Conservation (phyloP, 2,797 vertebrate genomes). For the Pagetopsis macropterus region DNA sequence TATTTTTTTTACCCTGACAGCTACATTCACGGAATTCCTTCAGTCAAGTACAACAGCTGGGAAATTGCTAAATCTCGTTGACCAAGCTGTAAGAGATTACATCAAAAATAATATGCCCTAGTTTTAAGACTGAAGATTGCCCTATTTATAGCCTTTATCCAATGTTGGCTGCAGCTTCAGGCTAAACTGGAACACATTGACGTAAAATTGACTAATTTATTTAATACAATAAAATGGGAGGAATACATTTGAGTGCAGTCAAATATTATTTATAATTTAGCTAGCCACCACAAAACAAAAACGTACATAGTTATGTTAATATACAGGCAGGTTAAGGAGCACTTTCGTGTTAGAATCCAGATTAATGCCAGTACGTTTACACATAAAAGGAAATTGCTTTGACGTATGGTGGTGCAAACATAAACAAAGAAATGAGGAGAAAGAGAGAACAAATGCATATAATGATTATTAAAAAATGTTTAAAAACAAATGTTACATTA, state of each 20-base stretch:
- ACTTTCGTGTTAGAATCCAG: neutral
- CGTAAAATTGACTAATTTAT: neutral
- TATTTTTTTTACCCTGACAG: slow-evolving; percentile 67
- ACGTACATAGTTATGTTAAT: neutral
- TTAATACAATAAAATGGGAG: neutral
- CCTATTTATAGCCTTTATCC: slow-evolving; percentile 40
- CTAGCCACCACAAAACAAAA: neutral
- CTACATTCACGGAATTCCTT: slow-evolving; percentile 72
- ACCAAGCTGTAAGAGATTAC: slow-evolving; percentile 46
- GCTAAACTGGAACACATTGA: slow-evolving; percentile 30
- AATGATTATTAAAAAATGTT: too few relatives aligned
- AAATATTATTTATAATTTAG: neutral
- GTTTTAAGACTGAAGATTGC: slow-evolving; percentile 36
- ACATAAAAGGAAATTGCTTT: too few relatives aligned
- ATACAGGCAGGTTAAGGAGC: neutral
- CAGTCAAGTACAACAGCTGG: slow-evolving; percentile 71
- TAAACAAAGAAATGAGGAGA: too few relatives aligned
- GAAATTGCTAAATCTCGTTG: slow-evolving; percentile 66
- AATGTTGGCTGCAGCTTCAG: slow-evolving; percentile 15
- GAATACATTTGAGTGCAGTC: neutral
- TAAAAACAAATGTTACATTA: too few relatives aligned
- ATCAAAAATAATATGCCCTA: slow-evolving; percentile 60
- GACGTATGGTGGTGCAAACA: too few relatives aligned
- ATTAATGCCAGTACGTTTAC: too few relatives aligned
- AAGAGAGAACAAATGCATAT: too few relatives aligned